These are phyloP conservation scores for Fopius arisanus DNA, from an alignment of 1,140 invertebrate genomes.

Conservation along the genomic window DNA sequence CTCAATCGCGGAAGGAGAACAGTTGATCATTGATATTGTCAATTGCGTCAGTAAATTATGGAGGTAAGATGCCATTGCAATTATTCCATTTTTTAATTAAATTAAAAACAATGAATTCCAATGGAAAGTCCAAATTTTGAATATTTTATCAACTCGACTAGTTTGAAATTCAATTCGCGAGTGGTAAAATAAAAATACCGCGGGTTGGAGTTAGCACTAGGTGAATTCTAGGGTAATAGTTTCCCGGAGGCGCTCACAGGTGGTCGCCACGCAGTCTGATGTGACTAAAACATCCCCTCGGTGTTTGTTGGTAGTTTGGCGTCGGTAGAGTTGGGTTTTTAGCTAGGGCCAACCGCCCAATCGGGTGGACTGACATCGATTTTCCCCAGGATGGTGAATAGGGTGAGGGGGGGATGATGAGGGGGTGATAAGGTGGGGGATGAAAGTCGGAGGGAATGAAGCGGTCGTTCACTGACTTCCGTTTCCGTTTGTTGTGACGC, in stretches of 20 bases:
- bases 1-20: not conserved
- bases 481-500: conserved; percentile 51
- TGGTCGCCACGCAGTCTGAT: conserved; percentile 57
- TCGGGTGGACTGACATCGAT: conserved; percentile 28
- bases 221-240: not conserved
- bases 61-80: not conserved
- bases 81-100: too few species aligned
- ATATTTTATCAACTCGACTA: too few species aligned
- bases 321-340: conserved; percentile 44
- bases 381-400: too few species aligned
- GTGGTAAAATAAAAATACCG: too few species aligned
- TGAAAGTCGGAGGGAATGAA: not conserved
- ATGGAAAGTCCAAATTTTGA: too few species aligned
- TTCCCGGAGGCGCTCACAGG: conserved; percentile 48
- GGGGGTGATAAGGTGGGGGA: not conserved
- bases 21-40: not conserved
- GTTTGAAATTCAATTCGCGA: too few species aligned
- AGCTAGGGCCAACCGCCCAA: conserved; percentile 35
- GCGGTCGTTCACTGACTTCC: conserved; percentile 37
- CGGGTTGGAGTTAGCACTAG: too few species aligned
- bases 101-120: too few species aligned
- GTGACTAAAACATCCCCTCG: conserved; percentile 6
- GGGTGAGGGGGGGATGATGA: not conserved
- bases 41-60: not conserved
- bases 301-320: conserved; percentile 4